These are phyloP conservation scores for Rhinella marina DNA, from an alignment of 2,797 vertebrate species.

Conservation along the genomic window DNA sequence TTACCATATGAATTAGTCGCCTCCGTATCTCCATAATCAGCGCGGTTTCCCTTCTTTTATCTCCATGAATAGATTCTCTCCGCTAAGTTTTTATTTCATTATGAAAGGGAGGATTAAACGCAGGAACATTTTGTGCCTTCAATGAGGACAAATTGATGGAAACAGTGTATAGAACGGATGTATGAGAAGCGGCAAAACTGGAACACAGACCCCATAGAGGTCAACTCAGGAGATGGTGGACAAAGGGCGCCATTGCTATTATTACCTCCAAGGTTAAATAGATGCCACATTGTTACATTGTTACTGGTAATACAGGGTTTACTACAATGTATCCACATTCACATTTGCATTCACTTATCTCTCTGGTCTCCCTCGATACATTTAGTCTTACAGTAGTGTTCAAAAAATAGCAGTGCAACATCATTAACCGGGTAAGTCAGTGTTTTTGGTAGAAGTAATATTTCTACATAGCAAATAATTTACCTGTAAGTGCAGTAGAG, in stretches of 20 bases:
- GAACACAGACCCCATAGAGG: background rate
- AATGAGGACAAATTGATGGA: background rate
- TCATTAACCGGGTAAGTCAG: too few relatives aligned
- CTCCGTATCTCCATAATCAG: background rate
- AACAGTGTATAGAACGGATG: background rate
- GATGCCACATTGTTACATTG: background rate
- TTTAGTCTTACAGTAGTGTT: too few relatives aligned
- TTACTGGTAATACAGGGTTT: too few relatives aligned
- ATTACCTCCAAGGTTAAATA: background rate
- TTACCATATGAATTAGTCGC: background rate
- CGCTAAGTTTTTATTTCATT: constrained; percentile 4
- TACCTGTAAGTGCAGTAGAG: too few relatives aligned
- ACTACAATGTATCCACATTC: too few relatives aligned
- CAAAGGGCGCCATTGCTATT: background rate
- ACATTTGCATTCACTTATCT: too few relatives aligned
- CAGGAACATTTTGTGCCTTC: constrained; percentile 14
- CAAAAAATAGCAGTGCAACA: too few relatives aligned
- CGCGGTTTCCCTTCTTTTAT: background rate
- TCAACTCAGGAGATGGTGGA: background rate
- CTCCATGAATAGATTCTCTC: constrained; percentile 14
- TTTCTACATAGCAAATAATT: too few relatives aligned
- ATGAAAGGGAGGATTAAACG: background rate
- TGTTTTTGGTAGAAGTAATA: too few relatives aligned
- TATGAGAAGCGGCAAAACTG: background rate
- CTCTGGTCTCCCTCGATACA: too few relatives aligned